A percentile compares a stretch with the other conserved stretches of the same genome.
Evolutionary conservation across 2,113 vertebrate genomes (phyloP).

Genomic region (Ceyx cyanopectus): DNA sequence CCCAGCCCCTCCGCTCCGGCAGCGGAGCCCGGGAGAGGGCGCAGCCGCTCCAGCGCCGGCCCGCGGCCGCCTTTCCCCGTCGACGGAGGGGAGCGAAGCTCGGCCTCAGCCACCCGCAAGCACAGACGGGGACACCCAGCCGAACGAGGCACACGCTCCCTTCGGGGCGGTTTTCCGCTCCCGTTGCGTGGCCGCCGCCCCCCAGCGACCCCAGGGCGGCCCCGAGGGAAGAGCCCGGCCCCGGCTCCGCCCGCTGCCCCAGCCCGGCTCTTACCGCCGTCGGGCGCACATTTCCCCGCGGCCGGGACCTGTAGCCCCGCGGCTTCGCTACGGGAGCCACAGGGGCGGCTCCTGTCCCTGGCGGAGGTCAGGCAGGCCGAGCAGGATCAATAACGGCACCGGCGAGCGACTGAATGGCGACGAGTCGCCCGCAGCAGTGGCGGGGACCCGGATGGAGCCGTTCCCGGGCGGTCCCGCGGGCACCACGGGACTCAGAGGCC

Average conservation of each 20-base stretch:
- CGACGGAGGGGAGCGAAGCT: too few relatives aligned
- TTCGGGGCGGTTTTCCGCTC: too few relatives aligned
- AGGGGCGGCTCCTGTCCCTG: conserved; percentile 63
- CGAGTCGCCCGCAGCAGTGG: conserved; percentile 82
- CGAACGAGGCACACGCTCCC: too few relatives aligned
- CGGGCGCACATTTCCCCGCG: conserved; percentile 80
- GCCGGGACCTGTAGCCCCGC: conserved; percentile 65
- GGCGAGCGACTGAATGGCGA: conserved; percentile 79
- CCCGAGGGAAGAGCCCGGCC: too few relatives aligned
- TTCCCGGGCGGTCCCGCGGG: neutral
- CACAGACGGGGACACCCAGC: neutral
- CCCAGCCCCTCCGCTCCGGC: rapidly evolving
- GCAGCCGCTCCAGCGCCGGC: neutral
- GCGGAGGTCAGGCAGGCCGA: conserved; percentile 39
- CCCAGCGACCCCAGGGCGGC: too few relatives aligned
- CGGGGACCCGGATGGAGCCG: conserved; percentile 80
- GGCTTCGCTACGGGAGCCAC: conserved; percentile 74
- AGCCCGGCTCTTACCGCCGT: conserved; percentile 72
- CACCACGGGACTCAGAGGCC: conserved; percentile 41
- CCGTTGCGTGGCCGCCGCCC: too few relatives aligned
- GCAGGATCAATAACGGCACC: conserved; percentile 53
- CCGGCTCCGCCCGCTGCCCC: neutral
- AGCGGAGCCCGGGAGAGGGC: neutral
- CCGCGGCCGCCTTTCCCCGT: neutral
- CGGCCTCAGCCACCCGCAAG: neutral